Evolutionary conservation across 2,888 invertebrate genomes (phyloP).

Genomic region (Ditylenchus weischeri): DNA sequence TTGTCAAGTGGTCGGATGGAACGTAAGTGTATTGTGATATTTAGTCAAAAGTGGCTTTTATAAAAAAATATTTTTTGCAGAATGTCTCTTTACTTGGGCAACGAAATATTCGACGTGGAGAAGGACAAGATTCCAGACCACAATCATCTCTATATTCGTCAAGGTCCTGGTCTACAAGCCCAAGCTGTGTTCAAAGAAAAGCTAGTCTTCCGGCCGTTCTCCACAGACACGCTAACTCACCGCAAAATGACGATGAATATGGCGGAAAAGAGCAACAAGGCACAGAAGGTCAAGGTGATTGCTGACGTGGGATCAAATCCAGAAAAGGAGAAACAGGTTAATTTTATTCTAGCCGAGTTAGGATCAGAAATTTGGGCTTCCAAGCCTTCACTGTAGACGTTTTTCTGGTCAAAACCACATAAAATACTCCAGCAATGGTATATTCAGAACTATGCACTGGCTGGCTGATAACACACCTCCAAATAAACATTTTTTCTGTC

Average conservation of each 20-base stretch:
- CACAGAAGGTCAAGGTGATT: slow-evolving; percentile 88
- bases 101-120: slow-evolving; percentile 96
- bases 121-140: slow-evolving; percentile 84
- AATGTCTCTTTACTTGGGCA: slow-evolving; percentile 90
- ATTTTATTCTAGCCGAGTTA: neutral
- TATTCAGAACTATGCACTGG: too few relatives aligned
- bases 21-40: slow-evolving; percentile 21
- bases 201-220: slow-evolving; percentile 93
- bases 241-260: slow-evolving; percentile 96
- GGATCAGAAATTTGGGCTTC: too few relatives aligned
- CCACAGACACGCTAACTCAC: slow-evolving; percentile 97
- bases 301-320: slow-evolving; percentile 91
- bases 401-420: too few relatives aligned
- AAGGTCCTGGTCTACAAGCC: slow-evolving; percentile 70
- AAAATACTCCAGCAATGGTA: too few relatives aligned
- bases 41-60: neutral
- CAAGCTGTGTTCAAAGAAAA: slow-evolving; percentile 95
- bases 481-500: too few relatives aligned
- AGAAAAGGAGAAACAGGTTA: slow-evolving; percentile 70
- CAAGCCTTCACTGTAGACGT: too few relatives aligned
- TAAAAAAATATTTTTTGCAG: slow-evolving; percentile 64
- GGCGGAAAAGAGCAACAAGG: slow-evolving; percentile 88
- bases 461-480: too few relatives aligned
- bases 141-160: slow-evolving; percentile 93
- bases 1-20: slow-evolving; percentile 96